Percentiles rank a stretch among this genome's conserved stretches.
Evolutionary conservation across 1,140 invertebrate genomes (phyloP).

Genomic region (Myzus persicae): DNA sequence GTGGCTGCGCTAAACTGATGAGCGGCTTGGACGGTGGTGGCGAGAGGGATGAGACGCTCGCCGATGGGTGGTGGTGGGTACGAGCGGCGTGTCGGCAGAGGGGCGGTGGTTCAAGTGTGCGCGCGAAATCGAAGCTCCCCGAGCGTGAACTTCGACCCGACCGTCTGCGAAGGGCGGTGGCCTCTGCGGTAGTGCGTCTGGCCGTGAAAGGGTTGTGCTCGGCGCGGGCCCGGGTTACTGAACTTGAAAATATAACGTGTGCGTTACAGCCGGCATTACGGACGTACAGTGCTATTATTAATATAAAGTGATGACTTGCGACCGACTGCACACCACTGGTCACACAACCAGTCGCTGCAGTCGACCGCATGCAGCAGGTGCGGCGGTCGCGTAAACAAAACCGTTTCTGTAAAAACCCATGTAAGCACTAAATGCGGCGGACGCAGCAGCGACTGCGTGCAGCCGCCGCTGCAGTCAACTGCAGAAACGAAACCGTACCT

Average conservation of each 20-base stretch:
- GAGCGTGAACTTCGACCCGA: conserved; percentile 48
- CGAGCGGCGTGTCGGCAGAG: not conserved
- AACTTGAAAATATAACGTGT: conserved; percentile 53
- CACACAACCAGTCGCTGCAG: too few species aligned
- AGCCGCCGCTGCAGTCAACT: too few species aligned
- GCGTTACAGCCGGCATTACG: conserved; percentile 18
- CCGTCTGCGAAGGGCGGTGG: conserved; percentile 52
- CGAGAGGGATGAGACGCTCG: not conserved
- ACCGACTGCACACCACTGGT: too few species aligned
- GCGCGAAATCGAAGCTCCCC: conserved; percentile 40
- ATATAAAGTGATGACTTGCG: too few species aligned
- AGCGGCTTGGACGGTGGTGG: not conserved
- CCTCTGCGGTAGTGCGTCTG: conserved; percentile 43
- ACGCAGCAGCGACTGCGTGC: too few species aligned
- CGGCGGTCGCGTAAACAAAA: too few species aligned
- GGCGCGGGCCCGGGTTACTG: conserved; percentile 50
- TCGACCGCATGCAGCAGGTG: too few species aligned
- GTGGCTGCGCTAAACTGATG: not conserved
- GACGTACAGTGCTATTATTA: not conserved
- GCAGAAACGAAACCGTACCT: too few species aligned
- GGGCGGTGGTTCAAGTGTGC: not conserved
- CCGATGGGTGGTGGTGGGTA: not conserved
- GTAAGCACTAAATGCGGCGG: too few species aligned
- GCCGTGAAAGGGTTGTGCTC: conserved; percentile 57
- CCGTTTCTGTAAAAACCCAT: too few species aligned